Base-by-base conservation (phyloP, 2,113 vertebrate genomes). In the Hypanus sabinus region DNA sequence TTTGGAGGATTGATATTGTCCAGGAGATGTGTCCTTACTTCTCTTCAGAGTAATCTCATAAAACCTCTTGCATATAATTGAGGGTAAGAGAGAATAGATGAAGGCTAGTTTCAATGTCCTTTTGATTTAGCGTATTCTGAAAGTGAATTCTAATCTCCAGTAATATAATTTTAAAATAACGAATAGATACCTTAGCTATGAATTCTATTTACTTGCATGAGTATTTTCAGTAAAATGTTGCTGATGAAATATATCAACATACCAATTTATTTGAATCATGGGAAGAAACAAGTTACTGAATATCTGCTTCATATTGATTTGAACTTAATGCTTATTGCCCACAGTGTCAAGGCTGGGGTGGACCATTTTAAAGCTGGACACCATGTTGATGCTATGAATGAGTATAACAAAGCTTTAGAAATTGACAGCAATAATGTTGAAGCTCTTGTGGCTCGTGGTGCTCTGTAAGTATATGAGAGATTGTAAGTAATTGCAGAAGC, bases 361-460 rank as follows among this genome's bases (percentile, higher is more conserved):
- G 98, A 98, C 95, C 98, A 98, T 96, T 99, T 99, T 95, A 99
- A 99, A 95, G 96, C 97, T 36, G 97, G 98, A 6, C 98, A 96
- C 11, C 98, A 98, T 0, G 98, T 99, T 20, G 98, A 99, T 94
- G 98, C 99, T 88, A 99, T 99, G 99, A 99, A 99, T 71, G 99
- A 99, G 94, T 99, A 99, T 95, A 99, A 99, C 96, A 99, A 99
- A 94, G 99, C 98, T 77, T 94, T 99, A 95, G 98, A 99, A 95
- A 99, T 99, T 5, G 99, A 99, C 95, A 96, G 96, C 0, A 97
- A 98, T 33, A 99, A 99, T 0, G 98, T 99, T 57, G 99, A 99
- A 96, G 98, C 99, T 14, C 96, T 99, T 80, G 99, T 99, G 94
- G 99, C 99, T n/a, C 98, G 99, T 6, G 99, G 99, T 95, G 99